A percentile compares a stretch with the other conserved stretches of the same genome.
These are phyloP conservation scores for Erpobdella octoculata DNA, from an alignment of 2,888 invertebrate species.

Conservation along the genomic window DNA sequence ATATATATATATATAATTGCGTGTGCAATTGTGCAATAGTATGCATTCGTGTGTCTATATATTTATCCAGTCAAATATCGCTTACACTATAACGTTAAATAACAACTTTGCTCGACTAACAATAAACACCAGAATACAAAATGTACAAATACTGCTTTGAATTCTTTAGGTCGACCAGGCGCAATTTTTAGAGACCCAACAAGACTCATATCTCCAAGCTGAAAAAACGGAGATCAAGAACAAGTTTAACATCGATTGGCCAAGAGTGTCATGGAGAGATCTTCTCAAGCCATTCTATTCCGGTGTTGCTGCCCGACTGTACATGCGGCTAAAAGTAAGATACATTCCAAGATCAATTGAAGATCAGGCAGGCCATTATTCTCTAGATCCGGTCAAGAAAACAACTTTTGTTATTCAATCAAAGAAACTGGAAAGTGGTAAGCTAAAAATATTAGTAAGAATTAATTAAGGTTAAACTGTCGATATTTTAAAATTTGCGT, in stretches of 20 bases:
- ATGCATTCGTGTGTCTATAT: background rate
- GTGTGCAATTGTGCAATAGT: no score
- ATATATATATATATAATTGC: no score
- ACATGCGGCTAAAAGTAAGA: background rate
- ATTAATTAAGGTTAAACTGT: background rate
- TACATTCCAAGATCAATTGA: background rate
- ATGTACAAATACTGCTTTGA: no score
- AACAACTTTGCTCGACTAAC: no score
- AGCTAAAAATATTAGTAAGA: background rate
- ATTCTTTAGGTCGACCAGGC: conserved; percentile 6
- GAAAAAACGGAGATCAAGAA: background rate
- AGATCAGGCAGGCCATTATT: background rate
- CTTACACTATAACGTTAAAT: no score
- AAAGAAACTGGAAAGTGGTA: background rate
- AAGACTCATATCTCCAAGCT: background rate
- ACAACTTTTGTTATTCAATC: background rate
- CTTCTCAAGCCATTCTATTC: conserved; percentile 5
- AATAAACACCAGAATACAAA: no score
- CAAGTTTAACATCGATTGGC: background rate
- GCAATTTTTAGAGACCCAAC: background rate
- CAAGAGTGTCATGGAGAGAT: background rate
- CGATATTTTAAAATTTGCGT: background rate
- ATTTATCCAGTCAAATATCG: background rate
- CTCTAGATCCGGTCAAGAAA: background rate
- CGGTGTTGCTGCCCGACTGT: conserved; percentile 6